Base-by-base conservation (phyloP, 2,888 invertebrate genomes). In the Hypomecis punctinalis region DNA sequence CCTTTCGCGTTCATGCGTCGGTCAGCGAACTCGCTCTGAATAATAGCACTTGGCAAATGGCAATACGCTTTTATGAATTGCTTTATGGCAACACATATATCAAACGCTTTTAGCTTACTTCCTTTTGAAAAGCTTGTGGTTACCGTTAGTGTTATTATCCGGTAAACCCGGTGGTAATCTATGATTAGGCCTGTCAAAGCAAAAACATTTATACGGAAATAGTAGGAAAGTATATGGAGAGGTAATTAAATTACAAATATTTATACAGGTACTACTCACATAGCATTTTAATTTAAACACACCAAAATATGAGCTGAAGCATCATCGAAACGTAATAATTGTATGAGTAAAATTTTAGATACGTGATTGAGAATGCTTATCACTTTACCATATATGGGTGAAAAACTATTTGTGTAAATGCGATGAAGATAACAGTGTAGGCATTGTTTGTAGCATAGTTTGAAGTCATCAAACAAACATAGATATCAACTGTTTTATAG, bases 11-110 rank as follows among this genome's bases (percentile, higher is more conserved):
- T 71, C 74, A 75, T 69, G 60, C 63, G 69, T 60, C 73, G 82
- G 83, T 77, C 82, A 66, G 59, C 63, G 83, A 84, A 76, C 85
- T 73, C 58, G 55, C 61, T 75, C 72, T 74, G 67, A 78, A 74
- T 76, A 75, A 79, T 76, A 67, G 68, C 69, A 64, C 73, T 74
- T 76, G 67, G 68, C 66, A 71, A 73, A 68, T 66, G 43, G 61
- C 43, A 57, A 65, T 57, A 56, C 52, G 6, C 13, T 57, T 23
- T 70, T 68, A 72, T 73, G 66, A 68, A 69, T 73, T 62, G 61
- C 61, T 66, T 66, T 61, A 66, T 71, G 65, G 61, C 64, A 65
- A 61, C 63, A 56, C 54, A 65, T 63, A 63, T 47, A 65, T 61
- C 47, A 57, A 48, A 48, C 57, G 43, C 39, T 57, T 48, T 61